Base-by-base conservation (phyloP, 2,113 vertebrate genomes). In the Apodemus sylvaticus region DNA sequence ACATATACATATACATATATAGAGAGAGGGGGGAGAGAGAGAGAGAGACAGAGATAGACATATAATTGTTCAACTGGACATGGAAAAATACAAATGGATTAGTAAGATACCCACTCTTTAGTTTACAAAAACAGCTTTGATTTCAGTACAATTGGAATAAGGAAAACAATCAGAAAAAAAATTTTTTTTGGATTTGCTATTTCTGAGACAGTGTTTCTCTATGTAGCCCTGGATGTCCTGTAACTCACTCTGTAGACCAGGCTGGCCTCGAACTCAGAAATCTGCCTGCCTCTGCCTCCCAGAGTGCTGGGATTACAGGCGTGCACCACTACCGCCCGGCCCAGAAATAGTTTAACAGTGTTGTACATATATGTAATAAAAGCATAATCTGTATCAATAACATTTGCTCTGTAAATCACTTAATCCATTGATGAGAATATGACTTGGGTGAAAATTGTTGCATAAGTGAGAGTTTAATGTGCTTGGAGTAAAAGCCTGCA, bases 361-460 rank as follows among this genome's bases (percentile, higher is more conserved):
- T 36, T 96, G 0, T 51, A 87, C 29, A 87, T 11, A 90, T 62
- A 53, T 86, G n/a, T 62, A 71, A 74, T 60, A 16, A 83, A 62
- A 83, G 86, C 83, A 53, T 42, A 68, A 95, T 73, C 10, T 78
- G 4, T 6, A 42, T 93, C 19, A 91, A 77, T 39, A 89, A 31
- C 51, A 34, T 78, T 91, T 94, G 11, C 20, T 94, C 55, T 24
- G 77, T 68, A 91, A 89, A 94, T n/a, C 10, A 85, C 94, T 90
- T 94, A n/a, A 29, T 64, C 17, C 34, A 77, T 62, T 85, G 86
- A 62, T 5, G 16, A 76, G 68, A 90, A 1, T 42, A 86, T 51
- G 77, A 83, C 55, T 76, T 79, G 70, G 34, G 66, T 94, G 42
- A 51, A 92, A 91, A 89, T n/a, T 87, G 64, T 93, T 31, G 36